These are phyloP conservation scores for Gracilinanus agilis DNA, from an alignment of 2,113 vertebrate species.

Conservation along the genomic window DNA sequence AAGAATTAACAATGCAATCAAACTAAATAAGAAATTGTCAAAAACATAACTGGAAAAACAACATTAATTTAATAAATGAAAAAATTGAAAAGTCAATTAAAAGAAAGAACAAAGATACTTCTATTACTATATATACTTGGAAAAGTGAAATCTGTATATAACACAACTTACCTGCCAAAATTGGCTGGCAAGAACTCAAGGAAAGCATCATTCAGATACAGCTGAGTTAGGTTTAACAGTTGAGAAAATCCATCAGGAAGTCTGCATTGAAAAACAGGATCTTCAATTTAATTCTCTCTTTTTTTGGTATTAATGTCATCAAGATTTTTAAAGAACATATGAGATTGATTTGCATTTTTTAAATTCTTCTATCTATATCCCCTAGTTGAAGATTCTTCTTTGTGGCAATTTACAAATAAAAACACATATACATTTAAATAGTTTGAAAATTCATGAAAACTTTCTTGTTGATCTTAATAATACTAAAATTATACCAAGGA, in stretches of 20 bases:
- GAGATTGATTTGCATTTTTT: background rate
- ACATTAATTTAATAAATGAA: constrained; percentile 50
- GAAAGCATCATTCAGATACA: constrained; percentile 99
- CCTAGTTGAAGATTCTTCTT: constrained; percentile 51
- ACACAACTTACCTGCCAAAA: constrained; percentile 94
- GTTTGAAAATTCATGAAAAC: background rate
- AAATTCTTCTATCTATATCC: constrained; percentile 20
- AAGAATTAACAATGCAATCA: constrained; percentile 36
- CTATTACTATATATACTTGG: constrained; percentile 4
- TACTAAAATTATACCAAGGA: constrained; percentile 49
- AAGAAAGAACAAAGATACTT: constrained; percentile 45
- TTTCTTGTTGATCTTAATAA: constrained; percentile 27
- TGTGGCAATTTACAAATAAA: constrained; percentile 16
- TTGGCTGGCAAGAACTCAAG: constrained; percentile 98
- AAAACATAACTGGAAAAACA: constrained; percentile 35
- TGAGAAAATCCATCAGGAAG: constrained; percentile 99
- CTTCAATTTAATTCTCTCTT: constrained; percentile 58
- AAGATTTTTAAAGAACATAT: constrained; percentile 21
- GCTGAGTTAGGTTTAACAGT: constrained; percentile 95
- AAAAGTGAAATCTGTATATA: constrained; percentile 65
- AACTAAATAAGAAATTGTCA: background rate
- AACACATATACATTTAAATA: background rate
- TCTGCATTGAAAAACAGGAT: constrained; percentile 82
- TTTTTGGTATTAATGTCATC: constrained; percentile 14
- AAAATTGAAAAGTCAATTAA: constrained; percentile 44